Base-by-base conservation (phyloP, 1,140 invertebrate species). In the Philotrypesis tridentata region DNA sequence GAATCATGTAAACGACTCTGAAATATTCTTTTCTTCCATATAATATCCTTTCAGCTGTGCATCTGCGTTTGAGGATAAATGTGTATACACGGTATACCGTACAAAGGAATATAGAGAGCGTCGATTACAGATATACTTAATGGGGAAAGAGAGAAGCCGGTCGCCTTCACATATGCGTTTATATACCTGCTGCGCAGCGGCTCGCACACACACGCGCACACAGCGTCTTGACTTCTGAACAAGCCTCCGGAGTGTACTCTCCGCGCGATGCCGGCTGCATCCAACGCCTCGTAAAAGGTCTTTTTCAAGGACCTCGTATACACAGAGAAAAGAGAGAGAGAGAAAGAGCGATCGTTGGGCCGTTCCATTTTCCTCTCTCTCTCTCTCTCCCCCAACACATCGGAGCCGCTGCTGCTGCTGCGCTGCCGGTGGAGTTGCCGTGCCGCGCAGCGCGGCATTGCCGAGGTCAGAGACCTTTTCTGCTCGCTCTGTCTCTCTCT, bases 381-480 rank as follows among this genome's bases (percentile, higher is more conserved):
- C 31, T 74, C 65, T 78, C 77, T 37, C 65, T 65, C 23, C 75
- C 68, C 43, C 55, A 17, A 48, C 48, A 48, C 48, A 60, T 48
- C 29, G 63, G 60, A 79, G 60, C 55, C n/a, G n/a, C n/a, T n/a
- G n/a, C n/a, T n/a, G n/a, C n/a, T n/a, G n/a, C n/a, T n/a, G n/a
- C n/a, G n/a, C n/a, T n/a, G n/a, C n/a, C n/a, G n/a, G 40, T 29
- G 33, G 74, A 78, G 63, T 83, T 85, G 84, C 85, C 82, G 33
- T 33, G 84, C 79, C n/a, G 82, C 84, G 83, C 77, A 74, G 77
- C 77, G 82, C 84, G 83, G 61, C 87, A 88, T 89, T 86, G 86
- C 87, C 86, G 89, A 89, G 90, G 90, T 91, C 90, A 90, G 87
- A 89, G 90, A 91, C 90, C 90, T 90, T 90, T 87, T 86, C 87